A percentile compares a stretch with the other conserved stretches of the same genome.
These are phyloP conservation scores for Trachelus iudaicus DNA, from an alignment of 2,888 invertebrate species.

Conservation along the genomic window DNA sequence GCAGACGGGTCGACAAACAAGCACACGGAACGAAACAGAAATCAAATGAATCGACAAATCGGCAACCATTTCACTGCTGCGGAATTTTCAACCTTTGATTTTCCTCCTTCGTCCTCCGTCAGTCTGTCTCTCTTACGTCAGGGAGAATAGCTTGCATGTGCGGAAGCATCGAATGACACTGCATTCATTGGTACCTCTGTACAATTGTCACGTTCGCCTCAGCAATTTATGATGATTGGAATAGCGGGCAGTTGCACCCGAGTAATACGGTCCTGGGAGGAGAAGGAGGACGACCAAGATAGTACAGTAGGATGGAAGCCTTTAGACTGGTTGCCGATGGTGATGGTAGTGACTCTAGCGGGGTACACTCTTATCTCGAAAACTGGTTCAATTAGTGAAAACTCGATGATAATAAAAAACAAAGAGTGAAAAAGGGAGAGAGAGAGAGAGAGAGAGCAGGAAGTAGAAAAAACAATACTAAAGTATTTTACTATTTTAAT, in stretches of 20 bases:
- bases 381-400: constrained; percentile 49
- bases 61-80: background rate
- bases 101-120: too few species aligned
- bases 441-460: too few species aligned
- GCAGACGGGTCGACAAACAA: too few species aligned
- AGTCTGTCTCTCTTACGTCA: background rate
- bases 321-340: too few species aligned
- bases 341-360: background rate
- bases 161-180: constrained; percentile 38
- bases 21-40: background rate
- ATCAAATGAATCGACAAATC: background rate
- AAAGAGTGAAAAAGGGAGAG: too few species aligned
- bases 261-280: background rate
- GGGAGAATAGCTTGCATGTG: background rate
- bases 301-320: too few species aligned
- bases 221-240: constrained; percentile 60
- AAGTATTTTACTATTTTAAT: too few species aligned
- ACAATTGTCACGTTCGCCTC: constrained; percentile 51
- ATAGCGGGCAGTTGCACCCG: constrained; percentile 38
- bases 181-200: constrained; percentile 50
- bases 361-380: constrained; percentile 13
- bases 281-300: too few species aligned
- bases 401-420: constrained; percentile 6
- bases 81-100: too few species aligned
- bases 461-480: too few species aligned